Percentiles rank a stretch among this genome's conserved stretches.
phyloP scores from a whole-genome alignment of 2,797 vertebrate genomes.

The Ibycter americanus region DNA sequence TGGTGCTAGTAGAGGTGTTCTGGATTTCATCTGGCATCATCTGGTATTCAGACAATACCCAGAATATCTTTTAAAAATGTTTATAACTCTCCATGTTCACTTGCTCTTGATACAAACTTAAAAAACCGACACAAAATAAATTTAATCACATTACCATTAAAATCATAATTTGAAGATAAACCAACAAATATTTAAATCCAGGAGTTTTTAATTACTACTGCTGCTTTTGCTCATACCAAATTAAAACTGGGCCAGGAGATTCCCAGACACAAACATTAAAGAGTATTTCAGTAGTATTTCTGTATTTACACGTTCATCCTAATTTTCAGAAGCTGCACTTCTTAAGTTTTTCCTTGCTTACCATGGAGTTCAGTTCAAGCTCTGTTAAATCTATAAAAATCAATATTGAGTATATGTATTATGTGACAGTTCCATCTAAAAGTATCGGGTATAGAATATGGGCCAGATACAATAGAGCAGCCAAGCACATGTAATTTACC shows the following conservation, averaged over 20 bases:
- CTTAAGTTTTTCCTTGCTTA: constrained; percentile 69
- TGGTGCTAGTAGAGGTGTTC: background rate
- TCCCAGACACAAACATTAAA: constrained; percentile 27
- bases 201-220: background rate
- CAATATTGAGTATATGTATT: constrained; percentile 86
- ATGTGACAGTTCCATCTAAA: constrained; percentile 87
- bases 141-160: background rate
- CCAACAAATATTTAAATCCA: background rate
- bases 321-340: constrained; percentile 51
- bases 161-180: background rate
- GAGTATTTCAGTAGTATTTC: constrained; percentile 34
- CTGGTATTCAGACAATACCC: background rate
- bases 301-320: background rate
- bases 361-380: constrained; percentile 72
- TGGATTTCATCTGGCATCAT: background rate
- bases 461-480: constrained; percentile 89
- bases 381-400: constrained; percentile 90
- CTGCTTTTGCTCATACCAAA: background rate
- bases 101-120: background rate
- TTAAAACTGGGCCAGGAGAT: constrained; percentile 33
- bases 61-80: background rate
- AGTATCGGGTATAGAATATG: constrained; percentile 87
- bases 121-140: background rate
- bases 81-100: background rate
- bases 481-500: constrained; percentile 90